A percentile compares a stretch with the other conserved stretches of the same genome.
Conservation (phyloP, 2,888 invertebrate genomes). For the Gerris lacustris region DNA sequence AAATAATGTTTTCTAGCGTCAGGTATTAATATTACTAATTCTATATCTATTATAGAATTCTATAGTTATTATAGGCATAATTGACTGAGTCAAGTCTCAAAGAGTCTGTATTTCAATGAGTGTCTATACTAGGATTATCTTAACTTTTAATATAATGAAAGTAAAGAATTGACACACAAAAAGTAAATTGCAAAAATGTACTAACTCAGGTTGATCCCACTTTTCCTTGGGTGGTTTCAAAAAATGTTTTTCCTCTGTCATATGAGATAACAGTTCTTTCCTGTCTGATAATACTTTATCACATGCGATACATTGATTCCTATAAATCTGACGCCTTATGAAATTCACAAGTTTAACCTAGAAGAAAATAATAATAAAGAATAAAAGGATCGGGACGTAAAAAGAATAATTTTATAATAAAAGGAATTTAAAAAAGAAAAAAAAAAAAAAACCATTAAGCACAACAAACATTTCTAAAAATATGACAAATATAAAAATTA, state of each 20-base stretch:
- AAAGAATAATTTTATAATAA: not conserved
- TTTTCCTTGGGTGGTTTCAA: slow-evolving; percentile 46
- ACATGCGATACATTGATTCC: slow-evolving; percentile 61
- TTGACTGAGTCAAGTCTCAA: too few relatives aligned
- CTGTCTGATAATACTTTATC: slow-evolving; percentile 48
- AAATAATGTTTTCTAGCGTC: too few relatives aligned
- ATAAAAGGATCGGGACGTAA: not conserved
- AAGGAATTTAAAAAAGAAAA: not conserved
- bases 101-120: too few relatives aligned
- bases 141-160: too few relatives aligned
- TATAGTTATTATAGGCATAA: too few relatives aligned
- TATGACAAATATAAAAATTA: too few relatives aligned
- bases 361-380: slow-evolving; percentile 13
- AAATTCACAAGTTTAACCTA: slow-evolving; percentile 78
- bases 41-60: too few relatives aligned
- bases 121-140: too few relatives aligned
- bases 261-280: slow-evolving; percentile 52
- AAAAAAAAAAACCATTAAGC: not conserved
- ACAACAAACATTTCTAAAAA: too few relatives aligned
- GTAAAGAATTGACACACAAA: too few relatives aligned
- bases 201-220: slow-evolving; percentile 74
- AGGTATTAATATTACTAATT: too few relatives aligned
- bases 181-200: not conserved
- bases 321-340: slow-evolving; percentile 64
- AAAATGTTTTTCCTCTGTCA: slow-evolving; percentile 54